These are phyloP conservation scores for Nomada lathburiana DNA, from an alignment of 2,888 invertebrate genomes.

Conservation along the genomic window DNA sequence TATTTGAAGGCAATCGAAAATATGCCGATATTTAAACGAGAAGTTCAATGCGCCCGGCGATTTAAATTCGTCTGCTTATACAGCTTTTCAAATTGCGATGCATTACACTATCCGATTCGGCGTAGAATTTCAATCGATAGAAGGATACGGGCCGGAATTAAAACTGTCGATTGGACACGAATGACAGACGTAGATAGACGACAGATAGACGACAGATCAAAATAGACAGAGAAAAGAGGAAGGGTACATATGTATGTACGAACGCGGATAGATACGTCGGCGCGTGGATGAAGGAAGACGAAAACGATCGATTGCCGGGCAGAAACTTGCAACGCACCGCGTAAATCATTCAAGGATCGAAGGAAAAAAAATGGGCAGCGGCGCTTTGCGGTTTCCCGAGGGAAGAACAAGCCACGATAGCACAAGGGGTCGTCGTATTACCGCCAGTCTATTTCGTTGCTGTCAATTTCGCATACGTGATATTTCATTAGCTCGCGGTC, in stretches of 20 bases:
- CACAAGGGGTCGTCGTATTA: slow-evolving; percentile 45
- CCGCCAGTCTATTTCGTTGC: slow-evolving; percentile 72
- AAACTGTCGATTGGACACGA: slow-evolving; percentile 21
- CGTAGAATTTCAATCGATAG: slow-evolving; percentile 10
- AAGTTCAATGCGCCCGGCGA: slow-evolving; percentile 34
- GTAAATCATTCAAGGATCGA: not conserved
- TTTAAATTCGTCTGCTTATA: slow-evolving; percentile 27
- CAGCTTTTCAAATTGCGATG: slow-evolving; percentile 30
- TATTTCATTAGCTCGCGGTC: slow-evolving; percentile 78
- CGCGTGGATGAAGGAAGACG: not conserved
- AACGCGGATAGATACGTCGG: too few species aligned
- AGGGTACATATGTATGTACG: not conserved
- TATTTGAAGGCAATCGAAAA: slow-evolving; percentile 48
- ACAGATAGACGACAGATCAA: not conserved
- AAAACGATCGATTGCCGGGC: not conserved
- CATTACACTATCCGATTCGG: slow-evolving; percentile 48
- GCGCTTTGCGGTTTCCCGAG: slow-evolving; percentile 50
- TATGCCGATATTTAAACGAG: slow-evolving; percentile 45
- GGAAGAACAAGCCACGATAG: slow-evolving; percentile 26
- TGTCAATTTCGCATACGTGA: slow-evolving; percentile 77
- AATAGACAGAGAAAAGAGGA: not conserved
- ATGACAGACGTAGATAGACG: not conserved
- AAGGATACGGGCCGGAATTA: slow-evolving; percentile 35
- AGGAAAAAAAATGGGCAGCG: not conserved
- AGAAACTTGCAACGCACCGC: too few species aligned